Conservation (phyloP, 2,888 invertebrate species). For the Trachelus stipa region DNA sequence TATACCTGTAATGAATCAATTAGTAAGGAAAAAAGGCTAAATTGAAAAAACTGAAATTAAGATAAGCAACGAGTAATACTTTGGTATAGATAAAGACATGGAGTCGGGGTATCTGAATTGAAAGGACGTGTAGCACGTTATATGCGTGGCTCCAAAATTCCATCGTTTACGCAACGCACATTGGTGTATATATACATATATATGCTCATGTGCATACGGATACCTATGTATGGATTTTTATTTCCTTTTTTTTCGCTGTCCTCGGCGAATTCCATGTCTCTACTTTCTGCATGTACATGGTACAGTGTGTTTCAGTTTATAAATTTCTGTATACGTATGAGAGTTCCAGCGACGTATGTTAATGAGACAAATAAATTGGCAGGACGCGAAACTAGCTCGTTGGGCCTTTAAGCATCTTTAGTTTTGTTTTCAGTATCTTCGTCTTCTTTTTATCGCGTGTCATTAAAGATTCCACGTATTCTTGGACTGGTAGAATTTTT, state of each 20-base stretch:
- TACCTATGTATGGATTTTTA: background rate
- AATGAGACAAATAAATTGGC: background rate
- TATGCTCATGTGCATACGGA: background rate
- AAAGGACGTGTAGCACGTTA: background rate
- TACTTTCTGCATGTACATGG: background rate
- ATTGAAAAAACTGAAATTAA: background rate
- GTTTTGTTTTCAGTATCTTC: background rate
- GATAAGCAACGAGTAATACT: background rate
- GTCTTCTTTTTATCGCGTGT: background rate
- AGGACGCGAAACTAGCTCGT: background rate
- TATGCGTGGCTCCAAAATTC: background rate
- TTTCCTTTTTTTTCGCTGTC: background rate
- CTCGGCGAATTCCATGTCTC: background rate
- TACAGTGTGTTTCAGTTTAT: background rate
- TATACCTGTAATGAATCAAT: slow-evolving; percentile 18
- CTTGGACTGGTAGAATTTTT: background rate
- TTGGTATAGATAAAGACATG: background rate
- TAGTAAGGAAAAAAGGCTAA: background rate
- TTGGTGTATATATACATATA: background rate
- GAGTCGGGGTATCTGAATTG: background rate
- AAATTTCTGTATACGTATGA: background rate
- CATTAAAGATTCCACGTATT: background rate
- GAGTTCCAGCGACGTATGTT: background rate
- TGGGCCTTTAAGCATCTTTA: background rate
- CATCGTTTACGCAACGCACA: background rate